Evolutionary conservation across 2,797 vertebrate genomes (phyloP).

Genomic region (Acanthurus tractus): DNA sequence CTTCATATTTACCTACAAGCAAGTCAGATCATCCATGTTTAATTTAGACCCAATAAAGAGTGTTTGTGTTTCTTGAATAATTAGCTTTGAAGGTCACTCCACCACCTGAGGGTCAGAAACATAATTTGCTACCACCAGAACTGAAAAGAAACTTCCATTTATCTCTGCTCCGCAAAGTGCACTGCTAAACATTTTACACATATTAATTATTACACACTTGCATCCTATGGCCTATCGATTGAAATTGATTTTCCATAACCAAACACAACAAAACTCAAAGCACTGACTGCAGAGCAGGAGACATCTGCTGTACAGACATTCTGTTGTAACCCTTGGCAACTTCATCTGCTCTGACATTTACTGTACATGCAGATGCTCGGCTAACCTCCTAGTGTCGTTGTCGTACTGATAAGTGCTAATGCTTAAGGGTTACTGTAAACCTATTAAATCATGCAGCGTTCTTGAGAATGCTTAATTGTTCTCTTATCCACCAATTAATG

Average conservation of each 20-base stretch:
- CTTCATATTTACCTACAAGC: constrained; percentile 55
- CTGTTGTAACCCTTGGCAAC: constrained; percentile 57
- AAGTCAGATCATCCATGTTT: constrained; percentile 63
- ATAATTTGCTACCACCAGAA: constrained; percentile 64
- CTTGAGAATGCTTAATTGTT: constrained; percentile 56
- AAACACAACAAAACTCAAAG: constrained; percentile 38
- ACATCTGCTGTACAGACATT: constrained; percentile 54
- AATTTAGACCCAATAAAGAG: constrained; percentile 69
- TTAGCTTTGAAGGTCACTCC: constrained; percentile 83
- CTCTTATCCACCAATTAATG: constrained; percentile 56
- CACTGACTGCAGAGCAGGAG: constrained; percentile 57
- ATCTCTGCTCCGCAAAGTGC: constrained; percentile 69
- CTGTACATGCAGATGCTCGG: constrained; percentile 45
- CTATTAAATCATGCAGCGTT: constrained; percentile 51
- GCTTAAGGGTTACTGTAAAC: constrained; percentile 63
- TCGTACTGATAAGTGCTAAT: constrained; percentile 62
- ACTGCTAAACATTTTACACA: constrained; percentile 51
- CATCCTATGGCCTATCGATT: constrained; percentile 54
- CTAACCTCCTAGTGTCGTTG: constrained; percentile 56
- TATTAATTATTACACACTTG: constrained; percentile 72
- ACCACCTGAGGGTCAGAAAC: constrained; percentile 70
- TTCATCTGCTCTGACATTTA: constrained; percentile 59
- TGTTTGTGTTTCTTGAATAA: constrained; percentile 77
- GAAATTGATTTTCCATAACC: constrained; percentile 38
- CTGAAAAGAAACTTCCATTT: constrained; percentile 61